Base-by-base conservation (phyloP, 1,140 invertebrate species). In the Drosophila kurseongensis region DNA sequence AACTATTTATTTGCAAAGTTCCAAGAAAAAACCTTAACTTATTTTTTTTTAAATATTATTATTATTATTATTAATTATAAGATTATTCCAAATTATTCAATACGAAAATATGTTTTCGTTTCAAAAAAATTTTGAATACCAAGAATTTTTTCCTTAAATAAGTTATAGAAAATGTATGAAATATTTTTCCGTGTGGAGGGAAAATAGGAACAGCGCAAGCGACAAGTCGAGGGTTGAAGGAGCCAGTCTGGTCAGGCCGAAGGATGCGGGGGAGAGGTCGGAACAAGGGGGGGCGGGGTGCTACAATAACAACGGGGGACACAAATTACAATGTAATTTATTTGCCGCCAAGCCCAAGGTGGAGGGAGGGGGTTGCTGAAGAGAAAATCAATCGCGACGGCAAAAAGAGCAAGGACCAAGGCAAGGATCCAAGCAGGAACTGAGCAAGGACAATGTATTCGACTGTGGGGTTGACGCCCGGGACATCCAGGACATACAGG, bases 281-380 rank as follows among this genome's bases (percentile, higher is more conserved):
- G n/a, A n/a, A n/a, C n/a, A 6, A 12, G 38, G 35, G 48, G 38
- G 35, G 48, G n/a, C 10, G 12, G 27, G 14, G 38, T 55, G 35
- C 55, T 27, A 32, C 60, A 71, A 83, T 48, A 65, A 79, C 54
- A 66, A 69, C 32, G 65, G 63, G 75, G 72, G 57, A 91, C 89
- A 91, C 89, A 91, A 91, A 91, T 91, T 91, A 91, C 89, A 85
- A 80, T 84, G 80, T 89, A 88, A 91, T 91, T 91, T 91, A 91
- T 91, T 91, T 89, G 84, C 66, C 80, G 80, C 84, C 84, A 80
- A 50, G 36, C 32, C n/a, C n/a, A n/a, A n/a, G n/a, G n/a, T n/a
- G 35, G 38, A 48, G 60, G 29, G 16, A 6, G 35, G 44, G 36
- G 57, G 35, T 79, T 63, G 54, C 68, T 83, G 47, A 23, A 83